phyloP scores from a whole-genome alignment of 1,140 invertebrate genomes.

The Neelides sp. region DNA sequence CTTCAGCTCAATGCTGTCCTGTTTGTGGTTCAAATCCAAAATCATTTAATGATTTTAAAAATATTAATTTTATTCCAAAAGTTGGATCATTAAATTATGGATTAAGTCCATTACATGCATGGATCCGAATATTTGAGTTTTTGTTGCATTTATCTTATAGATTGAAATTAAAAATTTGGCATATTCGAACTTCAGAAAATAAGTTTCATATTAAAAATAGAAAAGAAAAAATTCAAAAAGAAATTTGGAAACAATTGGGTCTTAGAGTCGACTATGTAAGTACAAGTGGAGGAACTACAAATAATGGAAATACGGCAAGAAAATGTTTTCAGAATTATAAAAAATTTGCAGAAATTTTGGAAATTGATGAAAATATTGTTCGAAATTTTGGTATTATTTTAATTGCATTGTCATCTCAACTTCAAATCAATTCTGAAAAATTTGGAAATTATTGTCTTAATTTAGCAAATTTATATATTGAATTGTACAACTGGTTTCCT shows the following conservation, averaged over 20 bases:
- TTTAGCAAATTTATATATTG: constrained; percentile 6
- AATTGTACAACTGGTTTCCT: constrained; percentile 9
- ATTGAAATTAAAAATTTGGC: constrained; percentile 2
- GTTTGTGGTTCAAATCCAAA: background rate
- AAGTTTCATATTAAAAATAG: background rate
- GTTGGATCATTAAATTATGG: constrained; percentile 11
- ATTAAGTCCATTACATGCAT: constrained; percentile 19
- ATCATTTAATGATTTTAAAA: background rate
- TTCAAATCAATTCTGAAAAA: constrained; percentile 5
- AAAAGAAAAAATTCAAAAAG: constrained; percentile 10
- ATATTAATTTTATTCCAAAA: background rate
- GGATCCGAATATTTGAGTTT: constrained; percentile 21
- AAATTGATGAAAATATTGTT: constrained; percentile 9
- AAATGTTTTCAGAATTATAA: constrained; percentile 8
- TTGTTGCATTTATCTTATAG: constrained; percentile 19
- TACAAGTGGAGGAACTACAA: constrained; percentile 11
- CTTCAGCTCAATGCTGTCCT: background rate
- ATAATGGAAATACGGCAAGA: constrained; percentile 29
- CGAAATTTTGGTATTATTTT: constrained; percentile 13
- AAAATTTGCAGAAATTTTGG: constrained; percentile 19
- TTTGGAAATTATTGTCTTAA: constrained; percentile 11
- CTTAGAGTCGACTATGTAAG: constrained; percentile 16
- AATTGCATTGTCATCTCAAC: constrained; percentile 9
- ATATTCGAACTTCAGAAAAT: background rate
- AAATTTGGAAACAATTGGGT: background rate